Evolutionary conservation across 2,113 vertebrate genomes (phyloP).

Genomic region (Colius striatus): DNA sequence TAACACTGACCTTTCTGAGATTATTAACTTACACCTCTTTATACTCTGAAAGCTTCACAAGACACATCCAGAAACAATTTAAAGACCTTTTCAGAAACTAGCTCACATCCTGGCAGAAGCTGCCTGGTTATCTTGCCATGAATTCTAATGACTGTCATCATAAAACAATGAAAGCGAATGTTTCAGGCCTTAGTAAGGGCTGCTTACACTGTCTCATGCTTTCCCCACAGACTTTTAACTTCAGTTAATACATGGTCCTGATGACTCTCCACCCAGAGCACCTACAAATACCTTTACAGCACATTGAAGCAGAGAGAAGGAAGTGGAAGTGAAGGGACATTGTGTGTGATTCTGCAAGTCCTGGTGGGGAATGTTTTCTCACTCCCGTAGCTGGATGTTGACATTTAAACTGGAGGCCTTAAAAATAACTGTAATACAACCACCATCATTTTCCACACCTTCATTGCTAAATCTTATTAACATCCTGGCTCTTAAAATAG

Average conservation of each 20-base stretch:
- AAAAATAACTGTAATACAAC: neutral
- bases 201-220: neutral
- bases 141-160: neutral
- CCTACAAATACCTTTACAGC: neutral
- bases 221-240: neutral
- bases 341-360: neutral
- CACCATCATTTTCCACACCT: neutral
- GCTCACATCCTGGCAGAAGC: neutral
- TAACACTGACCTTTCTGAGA: neutral
- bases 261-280: neutral
- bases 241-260: neutral
- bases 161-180: neutral
- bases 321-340: neutral
- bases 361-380: neutral
- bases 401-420: neutral
- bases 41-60: neutral
- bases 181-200: neutral
- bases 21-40: neutral
- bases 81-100: neutral
- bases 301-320: neutral
- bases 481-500: neutral
- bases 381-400: neutral
- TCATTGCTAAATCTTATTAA: neutral
- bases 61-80: neutral
- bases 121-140: neutral